A percentile compares a stretch with the other conserved stretches of the same genome.
Evolutionary conservation across 2,888 invertebrate species (phyloP).

Genomic region (Drosophila parthenogenetica): DNA sequence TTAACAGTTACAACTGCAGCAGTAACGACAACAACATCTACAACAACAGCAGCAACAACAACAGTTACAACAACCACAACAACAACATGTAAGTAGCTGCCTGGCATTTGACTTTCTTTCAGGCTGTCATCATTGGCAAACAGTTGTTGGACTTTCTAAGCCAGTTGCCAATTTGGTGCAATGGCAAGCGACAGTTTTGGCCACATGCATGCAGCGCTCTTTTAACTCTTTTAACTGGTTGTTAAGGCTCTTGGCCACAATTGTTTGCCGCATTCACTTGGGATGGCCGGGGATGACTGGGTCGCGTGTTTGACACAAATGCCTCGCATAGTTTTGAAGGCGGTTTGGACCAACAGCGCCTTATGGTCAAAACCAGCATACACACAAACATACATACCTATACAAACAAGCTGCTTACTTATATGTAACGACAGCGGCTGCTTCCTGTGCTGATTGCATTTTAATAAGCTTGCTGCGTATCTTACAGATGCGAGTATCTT

Average conservation of each 20-base stretch:
- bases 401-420: background rate
- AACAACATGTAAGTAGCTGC: conserved; percentile 66
- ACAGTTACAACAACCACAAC: conserved; percentile 27
- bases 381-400: conserved; percentile 7
- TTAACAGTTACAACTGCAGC: conserved; percentile 51
- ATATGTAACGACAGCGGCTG: conserved; percentile 30
- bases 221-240: conserved; percentile 32
- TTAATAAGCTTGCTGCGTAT: conserved; percentile 65
- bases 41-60: conserved; percentile 34
- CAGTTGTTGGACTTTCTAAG: conserved; percentile 69
- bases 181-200: conserved; percentile 62
- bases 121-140: conserved; percentile 36
- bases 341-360: conserved; percentile 69
- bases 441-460: conserved; percentile 79
- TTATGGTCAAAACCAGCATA: conserved; percentile 73
- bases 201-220: conserved; percentile 24
- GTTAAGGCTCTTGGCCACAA: conserved; percentile 46
- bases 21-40: conserved; percentile 24
- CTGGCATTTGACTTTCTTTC: conserved; percentile 75
- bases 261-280: conserved; percentile 55
- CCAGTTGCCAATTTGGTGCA: conserved; percentile 80
- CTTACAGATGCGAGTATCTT: conserved; percentile 25
- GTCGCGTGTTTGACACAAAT: conserved; percentile 81
- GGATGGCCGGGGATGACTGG: conserved; percentile 59
- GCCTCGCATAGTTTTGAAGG: conserved; percentile 79